These are phyloP conservation scores for Phoenoteleia sp. DNA, from an alignment of 2,888 invertebrate species.

Conservation along the genomic window DNA sequence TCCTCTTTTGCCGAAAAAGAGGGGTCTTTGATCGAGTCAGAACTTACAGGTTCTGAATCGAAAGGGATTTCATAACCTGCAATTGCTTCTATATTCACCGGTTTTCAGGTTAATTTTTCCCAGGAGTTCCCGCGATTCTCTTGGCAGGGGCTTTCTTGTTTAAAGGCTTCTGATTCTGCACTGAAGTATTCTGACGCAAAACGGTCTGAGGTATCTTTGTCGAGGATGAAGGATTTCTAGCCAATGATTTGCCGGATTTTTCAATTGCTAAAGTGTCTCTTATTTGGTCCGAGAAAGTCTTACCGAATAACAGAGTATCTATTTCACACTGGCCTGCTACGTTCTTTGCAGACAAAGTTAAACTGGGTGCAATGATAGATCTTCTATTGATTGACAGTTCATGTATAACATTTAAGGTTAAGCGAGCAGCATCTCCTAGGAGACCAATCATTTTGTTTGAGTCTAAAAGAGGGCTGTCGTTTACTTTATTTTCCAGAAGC, in stretches of 20 bases:
- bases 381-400: neutral
- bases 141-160: neutral
- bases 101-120: no score
- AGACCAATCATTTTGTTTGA: neutral
- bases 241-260: neutral
- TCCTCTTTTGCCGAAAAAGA: no score
- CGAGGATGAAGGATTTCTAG: neutral
- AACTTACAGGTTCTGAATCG: no score
- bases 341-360: neutral
- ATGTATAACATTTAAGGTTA: neutral
- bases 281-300: neutral
- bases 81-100: neutral
- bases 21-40: no score
- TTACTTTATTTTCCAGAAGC: neutral
- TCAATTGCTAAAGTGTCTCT: neutral
- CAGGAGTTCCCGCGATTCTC: no score
- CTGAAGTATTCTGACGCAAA: neutral
- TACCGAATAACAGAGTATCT: neutral
- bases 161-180: neutral
- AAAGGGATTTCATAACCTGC: neutral
- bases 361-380: neutral
- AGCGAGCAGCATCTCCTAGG: neutral
- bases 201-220: no score
- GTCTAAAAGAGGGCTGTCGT: neutral
- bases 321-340: neutral